Base-by-base conservation (phyloP, 2,797 vertebrate genomes). In the Chelmon rostratus region DNA sequence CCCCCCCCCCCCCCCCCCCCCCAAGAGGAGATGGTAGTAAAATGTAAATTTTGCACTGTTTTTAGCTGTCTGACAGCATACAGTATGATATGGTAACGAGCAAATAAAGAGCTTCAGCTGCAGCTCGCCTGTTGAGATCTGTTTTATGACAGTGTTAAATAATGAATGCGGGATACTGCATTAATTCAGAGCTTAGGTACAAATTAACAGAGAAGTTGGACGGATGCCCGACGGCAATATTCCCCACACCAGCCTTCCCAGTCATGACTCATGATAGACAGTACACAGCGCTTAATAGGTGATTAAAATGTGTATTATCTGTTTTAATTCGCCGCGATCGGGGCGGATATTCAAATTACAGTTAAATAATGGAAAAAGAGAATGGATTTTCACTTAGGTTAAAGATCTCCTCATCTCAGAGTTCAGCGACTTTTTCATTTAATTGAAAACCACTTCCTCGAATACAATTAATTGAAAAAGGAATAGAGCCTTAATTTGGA, bases 391-490 rank as follows among this genome's bases (percentile, higher is more conserved):
- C 87, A 85, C 83, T 89, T 85, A 77, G 89, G 80, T 90, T 91
- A 89, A 90, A 92, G 84, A 91, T 91, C 89, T 89, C 83, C 89
- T 86, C 85, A 83, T 92, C 91, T 90, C 83, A 86, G 87, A 93
- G 88, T 92, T 88, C 87, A 85, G 85, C 83, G 71, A 91, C 89
- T 93, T 93, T 92, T 88, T 88, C 85, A 89, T 92, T 88, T 90
- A 93, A 92, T 88, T 85, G 92, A 88, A 92, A 92, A 86, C 80
- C 89, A 83, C 91, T 90, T 94, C 90, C 92, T 88, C 42, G 65
- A 93, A 92, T 91, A 81, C 89, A 91, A 91, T 93, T 93, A 93
- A 92, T 91, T 92, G 91, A 91, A 93, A 92, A 88, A 84, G 91
- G 88, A 90, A 90, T 88, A 84, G 90, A 89, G 87, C 86, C 83